phyloP scores from a whole-genome alignment of 2,888 invertebrate genomes.

The Eurytoma californica region DNA sequence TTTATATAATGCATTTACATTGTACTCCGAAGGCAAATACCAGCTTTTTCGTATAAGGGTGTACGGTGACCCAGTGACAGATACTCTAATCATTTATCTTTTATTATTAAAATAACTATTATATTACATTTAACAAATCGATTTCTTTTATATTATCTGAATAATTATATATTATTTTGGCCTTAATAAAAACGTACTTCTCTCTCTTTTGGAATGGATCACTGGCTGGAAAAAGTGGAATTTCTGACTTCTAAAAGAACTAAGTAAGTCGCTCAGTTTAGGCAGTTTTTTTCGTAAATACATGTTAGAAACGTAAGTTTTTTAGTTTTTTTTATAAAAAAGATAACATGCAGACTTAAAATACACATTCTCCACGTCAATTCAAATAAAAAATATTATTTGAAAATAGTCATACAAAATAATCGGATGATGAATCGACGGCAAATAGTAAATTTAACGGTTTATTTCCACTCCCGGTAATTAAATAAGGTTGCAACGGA shows the following conservation, averaged over 20 bases:
- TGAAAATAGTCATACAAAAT: no score
- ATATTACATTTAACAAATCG: conserved; percentile 49
- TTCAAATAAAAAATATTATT: no score
- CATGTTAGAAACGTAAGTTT: no score
- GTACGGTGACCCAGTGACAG: conserved; percentile 23
- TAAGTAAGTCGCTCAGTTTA: not conserved
- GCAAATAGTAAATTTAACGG: no score
- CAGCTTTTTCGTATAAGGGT: not conserved
- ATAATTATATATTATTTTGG: conserved; percentile 46
- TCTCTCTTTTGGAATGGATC: conserved; percentile 38
- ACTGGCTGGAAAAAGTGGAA: conserved; percentile 31
- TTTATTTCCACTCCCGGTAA: no score
- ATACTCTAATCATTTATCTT: conserved; percentile 32
- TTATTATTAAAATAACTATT: conserved; percentile 50
- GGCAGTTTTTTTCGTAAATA: not conserved
- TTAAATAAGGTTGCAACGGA: no score
- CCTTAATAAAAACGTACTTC: conserved; percentile 37
- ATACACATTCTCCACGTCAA: no score
- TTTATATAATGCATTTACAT: not conserved
- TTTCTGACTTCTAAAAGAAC: not conserved
- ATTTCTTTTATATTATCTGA: conserved; percentile 26
- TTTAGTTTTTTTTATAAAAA: no score
- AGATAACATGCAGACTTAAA: no score
- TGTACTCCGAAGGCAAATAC: conserved; percentile 35
- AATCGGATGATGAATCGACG: not conserved